phyloP scores from a whole-genome alignment of 2,113 vertebrate genomes.

The Steatornis caripensis region DNA sequence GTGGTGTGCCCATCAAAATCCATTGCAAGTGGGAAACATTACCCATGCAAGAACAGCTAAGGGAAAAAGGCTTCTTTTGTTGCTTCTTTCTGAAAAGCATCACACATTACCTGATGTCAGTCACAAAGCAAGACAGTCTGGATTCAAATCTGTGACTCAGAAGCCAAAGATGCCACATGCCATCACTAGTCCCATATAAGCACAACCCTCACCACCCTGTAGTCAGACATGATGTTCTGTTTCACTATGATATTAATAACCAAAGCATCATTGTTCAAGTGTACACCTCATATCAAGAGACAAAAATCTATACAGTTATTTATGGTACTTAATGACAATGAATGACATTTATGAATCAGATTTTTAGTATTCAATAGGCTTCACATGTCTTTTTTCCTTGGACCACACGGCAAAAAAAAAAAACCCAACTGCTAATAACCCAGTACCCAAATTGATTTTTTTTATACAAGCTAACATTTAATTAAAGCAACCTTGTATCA shows the following conservation, averaged over 20 bases:
- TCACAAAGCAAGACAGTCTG: not conserved
- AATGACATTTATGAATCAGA: not conserved
- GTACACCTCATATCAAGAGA: not conserved
- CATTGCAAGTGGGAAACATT: not conserved
- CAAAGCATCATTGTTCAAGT: not conserved
- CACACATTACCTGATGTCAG: not conserved
- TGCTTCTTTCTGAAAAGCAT: not conserved
- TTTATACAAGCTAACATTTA: not conserved
- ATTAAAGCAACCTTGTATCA: constrained; percentile 16
- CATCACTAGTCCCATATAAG: not conserved
- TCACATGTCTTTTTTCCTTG: not conserved
- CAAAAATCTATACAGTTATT: not conserved
- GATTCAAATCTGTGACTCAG: not conserved
- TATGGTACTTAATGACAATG: not conserved
- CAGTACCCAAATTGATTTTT: not conserved
- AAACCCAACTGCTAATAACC: not conserved
- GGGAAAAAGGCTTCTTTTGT: not conserved
- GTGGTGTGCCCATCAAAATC: not conserved
- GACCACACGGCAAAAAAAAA: not conserved
- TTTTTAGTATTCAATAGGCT: not conserved
- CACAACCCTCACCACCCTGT: not conserved
- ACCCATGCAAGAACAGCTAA: not conserved
- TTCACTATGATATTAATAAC: not conserved
- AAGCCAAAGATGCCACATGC: not conserved
- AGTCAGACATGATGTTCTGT: not conserved